Evolutionary conservation across 1,140 invertebrate species (phyloP).

Genomic region (Telenomus remus): DNA sequence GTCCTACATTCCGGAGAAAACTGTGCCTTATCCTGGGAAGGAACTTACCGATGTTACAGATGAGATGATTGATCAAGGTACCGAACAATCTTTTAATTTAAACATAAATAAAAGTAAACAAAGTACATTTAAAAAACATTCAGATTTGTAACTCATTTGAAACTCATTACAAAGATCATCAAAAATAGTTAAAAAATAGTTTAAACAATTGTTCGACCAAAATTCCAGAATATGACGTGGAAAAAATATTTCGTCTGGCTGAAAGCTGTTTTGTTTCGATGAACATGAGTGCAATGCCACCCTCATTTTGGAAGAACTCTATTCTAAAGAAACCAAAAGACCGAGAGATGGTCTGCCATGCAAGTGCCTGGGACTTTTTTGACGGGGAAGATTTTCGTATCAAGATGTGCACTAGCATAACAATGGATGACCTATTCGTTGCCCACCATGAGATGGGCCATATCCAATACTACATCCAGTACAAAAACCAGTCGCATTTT

Average conservation of each 20-base stretch:
- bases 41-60: constrained; percentile 82
- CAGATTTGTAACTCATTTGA: too few relatives aligned
- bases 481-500: constrained; percentile 82
- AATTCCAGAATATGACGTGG: constrained; percentile 29
- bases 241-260: constrained; percentile 73
- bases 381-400: constrained; percentile 83
- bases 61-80: too few relatives aligned
- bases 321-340: constrained; percentile 79
- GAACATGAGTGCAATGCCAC: constrained; percentile 87
- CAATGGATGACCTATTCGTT: constrained; percentile 80
- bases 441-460: constrained; percentile 87
- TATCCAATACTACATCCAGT: constrained; percentile 88
- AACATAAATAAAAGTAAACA: too few relatives aligned
- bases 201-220: too few relatives aligned
- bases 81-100: too few relatives aligned
- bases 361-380: constrained; percentile 87
- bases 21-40: constrained; percentile 84
- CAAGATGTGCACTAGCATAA: constrained; percentile 85
- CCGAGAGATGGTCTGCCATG: constrained; percentile 82
- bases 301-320: constrained; percentile 72
- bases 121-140: too few relatives aligned
- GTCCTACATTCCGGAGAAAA: constrained; percentile 83
- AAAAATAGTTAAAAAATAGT: too few relatives aligned
- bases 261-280: constrained; percentile 87
- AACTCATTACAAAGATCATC: too few relatives aligned